Base-by-base conservation (phyloP, 2,888 invertebrate species). In the Philaethria dido region DNA sequence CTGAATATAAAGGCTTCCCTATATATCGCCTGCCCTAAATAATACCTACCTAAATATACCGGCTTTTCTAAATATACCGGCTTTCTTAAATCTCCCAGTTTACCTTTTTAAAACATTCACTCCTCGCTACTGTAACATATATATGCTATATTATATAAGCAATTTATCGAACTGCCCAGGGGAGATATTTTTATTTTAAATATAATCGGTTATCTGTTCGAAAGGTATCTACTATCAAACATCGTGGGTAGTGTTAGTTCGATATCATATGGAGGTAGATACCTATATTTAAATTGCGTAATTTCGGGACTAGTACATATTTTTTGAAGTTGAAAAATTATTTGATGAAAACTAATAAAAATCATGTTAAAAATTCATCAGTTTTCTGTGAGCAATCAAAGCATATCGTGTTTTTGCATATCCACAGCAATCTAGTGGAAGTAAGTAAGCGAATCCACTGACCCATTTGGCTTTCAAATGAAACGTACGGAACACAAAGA, bases 401-500 rank as follows among this genome's bases (percentile, higher is more conserved):
- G 62, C 69, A 64, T 60, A 68, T 62, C 55, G 64, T 64, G 50
- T 66, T 66, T 68, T 71, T 72, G 64, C 61, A 64, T 65, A 66
- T 62, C 69, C 65, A 75, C 69, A 74, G 73, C 75, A 78, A 80
- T 78, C 77, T 76, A 73, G 75, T 74, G 77, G 78, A 78, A 80
- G 74, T 78, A 80, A 80, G 82, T 80, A 77, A 75, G 70, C 74
- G 78, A 80, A 81, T 82, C 82, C 80, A 77, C 82, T 86, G 88
- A 88, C 88, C 88, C 78, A 88, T 85, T 88, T 89, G 83, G 85
- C 85, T 86, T 87, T 83, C 81, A 86, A 86, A 86, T 83, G 86
- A 85, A 87, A 83, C 84, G 83, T 82, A 84, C 80, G 78, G 72
- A 75, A 79, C 82, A 85, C 84, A 85, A 87, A 87, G 86, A 85